phyloP scores from a whole-genome alignment of 2,113 vertebrate species.

The Pterocles gutturalis region DNA sequence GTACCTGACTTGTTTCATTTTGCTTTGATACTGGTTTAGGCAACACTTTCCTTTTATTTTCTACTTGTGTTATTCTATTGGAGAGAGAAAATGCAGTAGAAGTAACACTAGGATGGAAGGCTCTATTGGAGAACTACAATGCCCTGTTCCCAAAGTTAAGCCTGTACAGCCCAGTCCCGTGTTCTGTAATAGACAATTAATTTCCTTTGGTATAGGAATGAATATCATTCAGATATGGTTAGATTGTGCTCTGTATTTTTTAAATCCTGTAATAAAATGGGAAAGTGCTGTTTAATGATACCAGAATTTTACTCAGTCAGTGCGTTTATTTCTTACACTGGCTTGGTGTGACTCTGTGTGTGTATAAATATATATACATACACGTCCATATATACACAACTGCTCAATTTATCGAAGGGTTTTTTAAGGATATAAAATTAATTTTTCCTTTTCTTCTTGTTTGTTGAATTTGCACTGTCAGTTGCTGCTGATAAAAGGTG shows the following conservation, averaged over 20 bases:
- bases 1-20: constrained; percentile 67
- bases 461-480: constrained; percentile 67
- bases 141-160: constrained; percentile 68
- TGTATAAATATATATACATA: rapidly evolving
- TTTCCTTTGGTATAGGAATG: constrained; percentile 38
- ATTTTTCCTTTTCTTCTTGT: constrained; percentile 49
- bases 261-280: background rate
- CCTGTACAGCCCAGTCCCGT: background rate
- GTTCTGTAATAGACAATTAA: constrained; percentile 62
- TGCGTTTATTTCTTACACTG: background rate
- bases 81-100: constrained; percentile 58
- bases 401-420: background rate
- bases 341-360: background rate
- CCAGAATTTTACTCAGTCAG: background rate
- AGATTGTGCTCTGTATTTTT: background rate
- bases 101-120: constrained; percentile 19
- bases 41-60: constrained; percentile 71
- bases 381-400: background rate
- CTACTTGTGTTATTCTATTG: background rate
- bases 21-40: constrained; percentile 69
- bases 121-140: background rate
- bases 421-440: constrained; percentile 58
- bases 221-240: background rate
- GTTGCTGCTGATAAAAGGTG: constrained; percentile 76
- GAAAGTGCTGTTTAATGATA: background rate